These are phyloP conservation scores for Trypoxylus dichotomus DNA, from an alignment of 1,140 invertebrate species.

Conservation along the genomic window DNA sequence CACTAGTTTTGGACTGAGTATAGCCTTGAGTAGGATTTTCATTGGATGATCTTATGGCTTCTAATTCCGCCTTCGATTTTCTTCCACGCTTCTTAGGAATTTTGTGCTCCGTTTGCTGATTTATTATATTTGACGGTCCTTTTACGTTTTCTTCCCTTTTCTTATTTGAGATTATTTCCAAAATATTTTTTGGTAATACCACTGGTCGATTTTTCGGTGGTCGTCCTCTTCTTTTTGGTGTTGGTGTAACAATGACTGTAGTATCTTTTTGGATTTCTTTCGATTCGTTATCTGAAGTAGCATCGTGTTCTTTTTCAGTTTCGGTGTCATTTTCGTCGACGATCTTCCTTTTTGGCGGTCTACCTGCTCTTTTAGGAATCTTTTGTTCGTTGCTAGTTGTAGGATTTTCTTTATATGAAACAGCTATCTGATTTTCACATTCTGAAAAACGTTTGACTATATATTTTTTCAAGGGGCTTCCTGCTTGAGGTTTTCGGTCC, in stretches of 20 bases:
- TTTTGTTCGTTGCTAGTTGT: background rate
- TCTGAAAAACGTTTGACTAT: conserved; percentile 9
- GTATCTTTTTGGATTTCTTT: background rate
- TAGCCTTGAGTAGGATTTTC: background rate
- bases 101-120: background rate
- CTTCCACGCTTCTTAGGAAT: conserved; percentile 24
- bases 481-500: background rate
- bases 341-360: conserved; percentile 1
- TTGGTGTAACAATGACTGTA: background rate
- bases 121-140: background rate
- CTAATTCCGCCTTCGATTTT: conserved; percentile 7
- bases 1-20: conserved; percentile 7
- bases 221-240: background rate
- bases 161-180: background rate
- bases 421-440: background rate
- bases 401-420: background rate
- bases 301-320: background rate
- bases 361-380: conserved; percentile 10
- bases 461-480: background rate
- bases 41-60: background rate
- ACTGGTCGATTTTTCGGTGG: background rate
- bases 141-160: background rate
- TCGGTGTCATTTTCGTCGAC: background rate
- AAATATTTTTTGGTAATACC: background rate
- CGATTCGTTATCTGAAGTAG: background rate